Evolutionary conservation across 2,888 invertebrate genomes (phyloP).

Genomic region (Yponomeuta malinellus): DNA sequence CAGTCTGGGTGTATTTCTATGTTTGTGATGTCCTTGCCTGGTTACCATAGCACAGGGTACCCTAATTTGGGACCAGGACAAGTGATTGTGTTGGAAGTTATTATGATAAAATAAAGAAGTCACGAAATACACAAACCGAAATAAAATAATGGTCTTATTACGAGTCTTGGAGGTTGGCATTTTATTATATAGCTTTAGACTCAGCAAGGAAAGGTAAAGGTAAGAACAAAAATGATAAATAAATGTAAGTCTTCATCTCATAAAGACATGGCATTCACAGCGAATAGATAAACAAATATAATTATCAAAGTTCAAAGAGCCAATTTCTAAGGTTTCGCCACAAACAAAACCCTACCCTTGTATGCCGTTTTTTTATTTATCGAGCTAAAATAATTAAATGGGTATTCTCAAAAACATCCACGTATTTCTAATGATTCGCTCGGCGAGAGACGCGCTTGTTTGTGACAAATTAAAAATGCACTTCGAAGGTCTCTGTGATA

Average conservation of each 20-base stretch:
- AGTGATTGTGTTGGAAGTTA: too few relatives aligned
- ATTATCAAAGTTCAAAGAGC: constrained; percentile 2
- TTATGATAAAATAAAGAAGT: too few relatives aligned
- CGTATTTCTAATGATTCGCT: constrained; percentile 17
- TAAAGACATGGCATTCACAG: neutral
- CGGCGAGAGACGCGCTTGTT: neutral
- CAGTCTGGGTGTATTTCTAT: too few relatives aligned
- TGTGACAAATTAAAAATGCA: constrained; percentile 16
- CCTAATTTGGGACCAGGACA: too few relatives aligned
- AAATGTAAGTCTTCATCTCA: neutral
- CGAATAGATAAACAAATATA: neutral
- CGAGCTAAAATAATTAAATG: neutral
- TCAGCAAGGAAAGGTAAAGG: neutral
- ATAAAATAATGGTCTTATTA: too few relatives aligned
- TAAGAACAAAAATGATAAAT: neutral
- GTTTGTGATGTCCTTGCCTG: too few relatives aligned
- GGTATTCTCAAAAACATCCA: neutral
- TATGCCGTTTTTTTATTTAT: neutral
- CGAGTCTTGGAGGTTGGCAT: too few relatives aligned
- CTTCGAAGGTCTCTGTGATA: constrained; percentile 11
- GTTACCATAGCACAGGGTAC: too few relatives aligned
- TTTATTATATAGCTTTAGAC: too few relatives aligned
- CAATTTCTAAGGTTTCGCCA: neutral
- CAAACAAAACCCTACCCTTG: neutral
- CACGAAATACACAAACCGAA: too few relatives aligned